Percentiles rank a stretch among this genome's conserved stretches.
phyloP scores from a whole-genome alignment of 2,888 invertebrate genomes.

The Dryocosmus kuriphilus region DNA sequence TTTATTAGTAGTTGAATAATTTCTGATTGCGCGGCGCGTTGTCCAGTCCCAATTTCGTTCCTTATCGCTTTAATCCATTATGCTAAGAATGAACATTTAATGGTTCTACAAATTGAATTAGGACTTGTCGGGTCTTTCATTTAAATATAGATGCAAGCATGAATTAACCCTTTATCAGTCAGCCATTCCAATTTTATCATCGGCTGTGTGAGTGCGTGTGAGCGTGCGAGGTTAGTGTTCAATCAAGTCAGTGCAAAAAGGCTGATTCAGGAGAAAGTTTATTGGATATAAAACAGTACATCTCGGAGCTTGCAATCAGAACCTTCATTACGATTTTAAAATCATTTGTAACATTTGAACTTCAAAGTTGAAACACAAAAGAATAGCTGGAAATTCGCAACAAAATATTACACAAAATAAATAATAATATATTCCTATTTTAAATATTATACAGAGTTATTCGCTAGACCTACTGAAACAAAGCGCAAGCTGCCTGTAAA shows the following conservation, averaged over 20 bases:
- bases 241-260: slow-evolving; percentile 10
- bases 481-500: too few relatives aligned
- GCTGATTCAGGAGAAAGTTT: not conserved
- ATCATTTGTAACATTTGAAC: not conserved
- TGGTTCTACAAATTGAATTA: slow-evolving; percentile 59
- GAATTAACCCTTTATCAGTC: slow-evolving; percentile 27
- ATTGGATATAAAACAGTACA: not conserved
- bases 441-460: too few relatives aligned
- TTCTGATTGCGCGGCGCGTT: not conserved
- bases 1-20: not conserved
- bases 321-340: not conserved
- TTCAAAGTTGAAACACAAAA: not conserved
- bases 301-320: not conserved
- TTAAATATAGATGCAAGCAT: slow-evolving; percentile 57
- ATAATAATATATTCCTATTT: not conserved
- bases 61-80: not conserved
- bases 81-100: not conserved
- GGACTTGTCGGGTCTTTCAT: slow-evolving; percentile 46
- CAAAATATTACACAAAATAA: not conserved
- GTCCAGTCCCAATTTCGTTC: not conserved
- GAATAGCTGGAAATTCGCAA: not conserved
- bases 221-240: not conserved
- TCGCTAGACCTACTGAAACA: too few relatives aligned
- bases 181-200: not conserved
- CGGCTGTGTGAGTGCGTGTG: too few relatives aligned